phyloP scores from a whole-genome alignment of 2,113 vertebrate genomes.

The Mastomys natalensis region DNA sequence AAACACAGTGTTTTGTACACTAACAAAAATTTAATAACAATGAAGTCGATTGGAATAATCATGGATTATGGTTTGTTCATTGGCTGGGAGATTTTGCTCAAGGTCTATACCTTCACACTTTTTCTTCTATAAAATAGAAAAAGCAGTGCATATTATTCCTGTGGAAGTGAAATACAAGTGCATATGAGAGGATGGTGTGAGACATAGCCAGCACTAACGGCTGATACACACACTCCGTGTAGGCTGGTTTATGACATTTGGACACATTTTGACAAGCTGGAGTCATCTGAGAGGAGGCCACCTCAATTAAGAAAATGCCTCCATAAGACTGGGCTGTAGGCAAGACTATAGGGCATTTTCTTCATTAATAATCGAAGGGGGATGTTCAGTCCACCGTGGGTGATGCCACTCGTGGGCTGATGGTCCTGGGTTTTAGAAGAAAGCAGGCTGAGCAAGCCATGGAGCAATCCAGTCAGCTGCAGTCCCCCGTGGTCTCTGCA shows the following conservation, averaged over 20 bases:
- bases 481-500: not conserved
- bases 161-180: not conserved
- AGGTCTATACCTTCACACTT: not conserved
- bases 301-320: not conserved
- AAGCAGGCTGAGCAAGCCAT: too few species aligned
- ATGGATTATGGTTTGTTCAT: not conserved
- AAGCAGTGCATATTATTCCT: not conserved
- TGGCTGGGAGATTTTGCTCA: not conserved
- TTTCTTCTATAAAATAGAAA: constrained; percentile 1
- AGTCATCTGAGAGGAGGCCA: not conserved
- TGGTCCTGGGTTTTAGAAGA: too few species aligned
- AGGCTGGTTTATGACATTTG: not conserved
- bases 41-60: not conserved
- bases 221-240: not conserved
- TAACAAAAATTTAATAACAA: not conserved
- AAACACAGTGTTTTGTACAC: not conserved
- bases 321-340: not conserved
- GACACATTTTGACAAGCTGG: not conserved
- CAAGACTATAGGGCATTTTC: not conserved
- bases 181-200: not conserved
- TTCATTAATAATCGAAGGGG: not conserved
- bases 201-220: not conserved
- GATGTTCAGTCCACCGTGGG: too few species aligned
- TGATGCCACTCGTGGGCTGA: too few species aligned
- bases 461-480: too few species aligned